A percentile compares a stretch with the other conserved stretches of the same genome.
These are phyloP conservation scores for Nibea albiflora DNA, from an alignment of 2,113 vertebrate genomes.

Conservation along the genomic window DNA sequence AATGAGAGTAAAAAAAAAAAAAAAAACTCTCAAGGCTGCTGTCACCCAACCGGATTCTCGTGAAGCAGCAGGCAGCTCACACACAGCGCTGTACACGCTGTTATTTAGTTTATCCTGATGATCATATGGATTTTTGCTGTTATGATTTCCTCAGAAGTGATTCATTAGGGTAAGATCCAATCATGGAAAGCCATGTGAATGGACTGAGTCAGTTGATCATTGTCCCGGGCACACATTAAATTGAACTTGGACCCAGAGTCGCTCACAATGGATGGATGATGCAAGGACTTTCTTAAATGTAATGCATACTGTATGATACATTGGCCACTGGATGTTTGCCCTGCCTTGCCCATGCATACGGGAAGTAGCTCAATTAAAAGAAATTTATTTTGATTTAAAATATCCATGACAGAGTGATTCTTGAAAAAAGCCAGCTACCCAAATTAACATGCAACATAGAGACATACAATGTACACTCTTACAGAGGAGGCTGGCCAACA, in stretches of 20 bases:
- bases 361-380: constrained; percentile 30
- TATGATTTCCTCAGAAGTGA: constrained; percentile 33
- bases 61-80: constrained; percentile 17
- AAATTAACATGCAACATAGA: constrained; percentile 12
- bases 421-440: constrained; percentile 22
- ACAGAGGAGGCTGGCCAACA: constrained; percentile 5
- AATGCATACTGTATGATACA: constrained; percentile 27
- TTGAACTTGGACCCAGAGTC: background rate
- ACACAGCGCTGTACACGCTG: background rate
- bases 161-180: constrained; percentile 44
- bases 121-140: constrained; percentile 12
- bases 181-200: constrained; percentile 40
- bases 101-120: constrained; percentile 19
- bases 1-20: constrained; percentile 51
- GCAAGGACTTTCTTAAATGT: constrained; percentile 50
- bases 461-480: background rate
- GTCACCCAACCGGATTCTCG: constrained; percentile 49
- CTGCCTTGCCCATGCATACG: background rate
- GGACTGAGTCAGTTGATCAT: constrained; percentile 27
- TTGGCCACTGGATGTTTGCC: constrained; percentile 32
- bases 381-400: constrained; percentile 40
- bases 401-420: constrained; percentile 6
- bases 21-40: constrained; percentile 56
- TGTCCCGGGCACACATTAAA: background rate
- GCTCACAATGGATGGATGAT: constrained; percentile 4